Base-by-base conservation (phyloP, 2,797 vertebrate genomes). In the Zenarchopterus dispar region DNA sequence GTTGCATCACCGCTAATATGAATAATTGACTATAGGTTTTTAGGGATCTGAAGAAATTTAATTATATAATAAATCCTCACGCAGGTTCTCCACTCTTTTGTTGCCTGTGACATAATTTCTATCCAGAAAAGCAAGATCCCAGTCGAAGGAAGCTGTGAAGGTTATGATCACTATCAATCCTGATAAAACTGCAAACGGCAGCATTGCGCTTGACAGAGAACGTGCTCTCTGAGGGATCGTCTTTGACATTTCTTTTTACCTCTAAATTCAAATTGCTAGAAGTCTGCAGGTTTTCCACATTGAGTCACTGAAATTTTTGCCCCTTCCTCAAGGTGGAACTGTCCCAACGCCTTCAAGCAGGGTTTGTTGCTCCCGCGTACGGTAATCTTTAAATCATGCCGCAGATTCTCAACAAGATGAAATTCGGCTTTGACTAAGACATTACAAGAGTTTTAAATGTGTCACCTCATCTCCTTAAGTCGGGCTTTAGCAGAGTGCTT, bases 171-270 rank as follows among this genome's bases (percentile, higher is more conserved):
- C 28, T 28, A 28, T 28, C 28, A 28, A 28, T 28, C 28, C 8
- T 28, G 28, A 28, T 28, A 28, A 6, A 28, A 28, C 5, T 28
- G 28, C 28, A 28, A 28, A 28, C 28, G 9, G 13, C 11, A 36
- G 33, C 13, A 39, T 4, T 16, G 49, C 31, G 15, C 49, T 17
- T 62, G 36, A 15, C 11, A 17, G 42, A 36, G 24, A 21, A 45
- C 16, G 8, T 18, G 8, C 17, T 31, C 43, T 24, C 22, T 47
- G 21, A 21, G 10, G 10, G 15, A 36, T 28, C 21, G 41, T 26
- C 13, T 53, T 45, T 51, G 48, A 67, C 44, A 45, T 44, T 13
- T 26, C 23, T 23, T 44, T 15, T 33, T 33, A 11, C 21, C 22
- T 17, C 45, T 17, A 36, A 51, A 52, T 26, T 45, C 7, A 16